Evolutionary conservation across 2,888 invertebrate species (phyloP).

Genomic region (Apomyelois bistriatella): DNA sequence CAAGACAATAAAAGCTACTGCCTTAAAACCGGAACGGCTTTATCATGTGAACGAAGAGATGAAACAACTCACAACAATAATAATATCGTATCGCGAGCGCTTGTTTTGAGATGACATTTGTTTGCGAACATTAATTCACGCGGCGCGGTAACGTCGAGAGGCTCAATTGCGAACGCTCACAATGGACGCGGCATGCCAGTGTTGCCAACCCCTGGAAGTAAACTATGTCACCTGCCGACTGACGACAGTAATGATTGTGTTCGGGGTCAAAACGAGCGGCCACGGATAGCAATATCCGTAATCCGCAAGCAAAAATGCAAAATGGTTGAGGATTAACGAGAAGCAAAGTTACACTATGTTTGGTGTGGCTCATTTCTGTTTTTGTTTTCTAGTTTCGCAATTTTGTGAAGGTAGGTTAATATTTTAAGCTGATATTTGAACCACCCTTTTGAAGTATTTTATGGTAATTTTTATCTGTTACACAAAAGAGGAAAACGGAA

Average conservation of each 20-base stretch:
- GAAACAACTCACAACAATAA: slow-evolving; percentile 59
- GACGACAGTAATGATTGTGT: slow-evolving; percentile 17
- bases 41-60: slow-evolving; percentile 43
- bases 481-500: too few relatives aligned
- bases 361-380: too few relatives aligned
- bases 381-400: background rate
- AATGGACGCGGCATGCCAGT: slow-evolving; percentile 39
- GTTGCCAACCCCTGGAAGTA: slow-evolving; percentile 23
- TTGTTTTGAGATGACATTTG: slow-evolving; percentile 58
- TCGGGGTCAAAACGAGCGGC: slow-evolving; percentile 17
- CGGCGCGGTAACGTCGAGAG: slow-evolving; percentile 49
- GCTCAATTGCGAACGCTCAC: slow-evolving; percentile 60
- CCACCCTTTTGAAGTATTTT: too few relatives aligned
- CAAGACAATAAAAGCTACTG: slow-evolving; percentile 45
- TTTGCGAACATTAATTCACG: slow-evolving; percentile 57
- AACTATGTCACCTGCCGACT: slow-evolving; percentile 21
- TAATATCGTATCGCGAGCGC: slow-evolving; percentile 50
- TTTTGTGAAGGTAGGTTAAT: background rate
- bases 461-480: too few relatives aligned
- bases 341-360: slow-evolving; percentile 1
- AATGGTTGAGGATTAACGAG: slow-evolving; percentile 1
- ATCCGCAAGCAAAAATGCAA: slow-evolving; percentile 11
- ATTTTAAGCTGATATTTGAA: background rate
- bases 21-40: slow-evolving; percentile 45
- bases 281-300: slow-evolving; percentile 2